A percentile compares a stretch with the other conserved stretches of the same genome.
Evolutionary conservation across 2,113 vertebrate species (phyloP).

Genomic region (Mormyrus lacerda): DNA sequence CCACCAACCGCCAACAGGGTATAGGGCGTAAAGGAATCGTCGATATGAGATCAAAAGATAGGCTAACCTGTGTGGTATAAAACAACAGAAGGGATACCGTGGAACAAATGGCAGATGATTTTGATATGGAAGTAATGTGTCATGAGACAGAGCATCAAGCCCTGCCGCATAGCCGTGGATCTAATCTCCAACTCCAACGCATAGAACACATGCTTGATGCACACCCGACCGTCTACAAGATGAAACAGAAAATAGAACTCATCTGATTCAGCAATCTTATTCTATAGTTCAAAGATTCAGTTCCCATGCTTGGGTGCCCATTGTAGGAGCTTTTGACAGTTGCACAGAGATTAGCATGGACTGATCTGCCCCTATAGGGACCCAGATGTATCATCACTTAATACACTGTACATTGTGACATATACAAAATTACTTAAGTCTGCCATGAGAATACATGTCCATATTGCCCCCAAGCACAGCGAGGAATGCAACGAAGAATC

Average conservation of each 20-base stretch:
- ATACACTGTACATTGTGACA: not conserved
- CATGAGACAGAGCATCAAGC: not conserved
- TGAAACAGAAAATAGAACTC: not conserved
- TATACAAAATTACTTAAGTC: not conserved
- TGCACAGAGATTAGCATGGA: not conserved
- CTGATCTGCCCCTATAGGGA: not conserved
- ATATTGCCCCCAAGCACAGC: not conserved
- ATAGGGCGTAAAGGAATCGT: not conserved
- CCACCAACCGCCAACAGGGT: not conserved
- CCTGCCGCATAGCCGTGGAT: not conserved
- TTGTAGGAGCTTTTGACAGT: not conserved
- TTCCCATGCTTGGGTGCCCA: not conserved
- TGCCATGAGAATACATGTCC: not conserved
- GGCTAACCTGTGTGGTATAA: not conserved
- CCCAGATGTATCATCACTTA: not conserved
- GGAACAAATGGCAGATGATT: not conserved
- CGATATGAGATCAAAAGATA: not conserved
- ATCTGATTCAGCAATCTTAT: not conserved
- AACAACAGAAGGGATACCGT: not conserved
- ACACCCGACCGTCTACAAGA: not conserved
- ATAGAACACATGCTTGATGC: not conserved
- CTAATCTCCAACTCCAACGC: not conserved
- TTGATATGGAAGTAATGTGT: not conserved
- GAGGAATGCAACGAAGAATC: not conserved
- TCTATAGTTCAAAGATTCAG: not conserved